Base-by-base conservation (phyloP, 2,888 invertebrate genomes). In the Diplolepis rosae region DNA sequence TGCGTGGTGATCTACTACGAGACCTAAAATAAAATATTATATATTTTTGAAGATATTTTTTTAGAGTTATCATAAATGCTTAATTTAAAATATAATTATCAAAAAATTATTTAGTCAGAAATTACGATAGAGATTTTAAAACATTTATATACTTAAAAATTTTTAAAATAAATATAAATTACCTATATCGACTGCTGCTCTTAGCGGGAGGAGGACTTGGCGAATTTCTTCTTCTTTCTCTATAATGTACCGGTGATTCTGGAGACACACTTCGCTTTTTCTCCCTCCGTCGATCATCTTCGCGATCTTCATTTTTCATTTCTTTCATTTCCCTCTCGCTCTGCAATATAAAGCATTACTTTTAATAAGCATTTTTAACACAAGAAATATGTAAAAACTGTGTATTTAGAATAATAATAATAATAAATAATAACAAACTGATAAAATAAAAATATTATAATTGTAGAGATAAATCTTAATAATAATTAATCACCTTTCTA, bases 401-500 rank as follows among this genome's bases (percentile, higher is more conserved):
- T 18, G 2, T 18, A 48, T 2, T n/a, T 22, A 48, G 9, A 18
- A 18, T n/a, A 18, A 48, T 4, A 22, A 24, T 22, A 45, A 45
- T n/a, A 7, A 7, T 0, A 45, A 18, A 48, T 39, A 13, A 13
- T 39, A 13, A 39, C 9, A 39, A 39, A 5, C 39, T 4, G 13
- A 2, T 39, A 2, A 39, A 39, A 48, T 18, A 7, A 50, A 13
- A 24, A 50, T 39, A 2, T 13, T 2, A 28, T 24, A n/a, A 1
- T 48, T 1, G 22, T 39, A 39, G 35, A 39, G 9, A 2, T 4
- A 18, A 45, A 7, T 45, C 15, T 15, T 15, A 45, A 15, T 2
- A 18, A 45, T n/a, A 45, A 45, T 7, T 15, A 45, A n/a, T 61
- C 79, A 95, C 96, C 92, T 96, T 96, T 87, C 94, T 93, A 77